phyloP scores from a whole-genome alignment of 2,888 invertebrate species.

The Desoria tigrina region DNA sequence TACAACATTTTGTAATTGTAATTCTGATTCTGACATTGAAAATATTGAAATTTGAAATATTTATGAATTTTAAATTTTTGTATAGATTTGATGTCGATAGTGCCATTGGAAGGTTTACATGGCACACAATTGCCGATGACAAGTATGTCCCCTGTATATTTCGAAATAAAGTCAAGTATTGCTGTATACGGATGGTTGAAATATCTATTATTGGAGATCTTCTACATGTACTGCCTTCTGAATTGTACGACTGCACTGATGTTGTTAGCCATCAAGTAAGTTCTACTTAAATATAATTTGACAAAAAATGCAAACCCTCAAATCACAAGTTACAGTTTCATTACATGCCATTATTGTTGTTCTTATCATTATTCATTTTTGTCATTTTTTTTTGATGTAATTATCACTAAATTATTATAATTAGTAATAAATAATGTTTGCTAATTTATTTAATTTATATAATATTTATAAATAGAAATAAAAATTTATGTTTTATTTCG shows the following conservation, averaged over 20 bases:
- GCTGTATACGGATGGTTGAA: constrained; percentile 93
- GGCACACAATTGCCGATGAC: constrained; percentile 44
- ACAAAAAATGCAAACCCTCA: not conserved
- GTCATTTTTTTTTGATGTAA: no score
- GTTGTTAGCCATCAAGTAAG: constrained; percentile 41
- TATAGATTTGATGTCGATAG: constrained; percentile 48
- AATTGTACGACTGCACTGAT: constrained; percentile 45
- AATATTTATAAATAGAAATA: no score
- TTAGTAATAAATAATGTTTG: no score
- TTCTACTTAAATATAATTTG: constrained; percentile 8
- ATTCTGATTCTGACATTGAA: no score
- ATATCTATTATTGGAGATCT: constrained; percentile 65
- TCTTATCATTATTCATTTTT: constrained; percentile 38
- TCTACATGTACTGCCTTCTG: constrained; percentile 44
- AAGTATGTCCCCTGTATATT: constrained; percentile 77
- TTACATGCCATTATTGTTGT: constrained; percentile 55
- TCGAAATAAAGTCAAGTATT: constrained; percentile 79
- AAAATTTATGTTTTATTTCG: no score
- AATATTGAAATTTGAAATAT: no score
- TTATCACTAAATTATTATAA: no score
- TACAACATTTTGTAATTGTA: no score
- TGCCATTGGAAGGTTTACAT: constrained; percentile 49
- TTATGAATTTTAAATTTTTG: not conserved
- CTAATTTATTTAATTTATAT: no score
- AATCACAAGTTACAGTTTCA: not conserved